Evolutionary conservation across 1,140 invertebrate genomes (phyloP).

Genomic region (Druon quercuslanigerum): DNA sequence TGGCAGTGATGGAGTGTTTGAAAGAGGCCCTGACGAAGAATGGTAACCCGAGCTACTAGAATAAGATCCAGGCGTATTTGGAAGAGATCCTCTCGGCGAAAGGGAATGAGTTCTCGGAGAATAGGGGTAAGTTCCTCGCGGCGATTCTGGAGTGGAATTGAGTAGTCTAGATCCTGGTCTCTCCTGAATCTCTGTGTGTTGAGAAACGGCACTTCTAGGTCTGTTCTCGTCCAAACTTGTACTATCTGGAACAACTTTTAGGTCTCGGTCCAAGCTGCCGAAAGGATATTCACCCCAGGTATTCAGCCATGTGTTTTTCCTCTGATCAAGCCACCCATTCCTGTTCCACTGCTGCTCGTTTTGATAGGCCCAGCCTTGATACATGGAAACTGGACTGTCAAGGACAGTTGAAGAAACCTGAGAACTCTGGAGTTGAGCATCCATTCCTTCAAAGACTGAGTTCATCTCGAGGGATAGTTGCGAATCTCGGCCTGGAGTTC

Average conservation of each 20-base stretch:
- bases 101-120: conserved; percentile 63
- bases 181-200: conserved; percentile 59
- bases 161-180: conserved; percentile 60
- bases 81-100: conserved; percentile 63
- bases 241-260: conserved; percentile 82
- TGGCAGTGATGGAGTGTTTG: conserved; percentile 55
- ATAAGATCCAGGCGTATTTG: conserved; percentile 55
- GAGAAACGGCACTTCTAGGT: conserved; percentile 66
- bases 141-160: conserved; percentile 60
- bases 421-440: conserved; percentile 86
- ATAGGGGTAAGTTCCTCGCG: conserved; percentile 55
- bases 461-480: conserved; percentile 79
- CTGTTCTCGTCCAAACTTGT: conserved; percentile 75
- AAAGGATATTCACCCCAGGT: conserved; percentile 77
- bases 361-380: conserved; percentile 74
- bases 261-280: conserved; percentile 69
- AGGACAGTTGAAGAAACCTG: conserved; percentile 88
- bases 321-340: conserved; percentile 68
- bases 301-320: conserved; percentile 72
- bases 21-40: conserved; percentile 60
- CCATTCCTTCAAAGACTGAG: conserved; percentile 84
- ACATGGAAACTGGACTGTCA: conserved; percentile 81
- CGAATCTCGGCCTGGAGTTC: conserved; percentile 61
- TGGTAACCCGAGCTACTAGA: conserved; percentile 56
- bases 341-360: conserved; percentile 68